These are phyloP conservation scores for Pelecanoides urinatrix DNA, from an alignment of 2,113 vertebrate genomes.

Conservation along the genomic window DNA sequence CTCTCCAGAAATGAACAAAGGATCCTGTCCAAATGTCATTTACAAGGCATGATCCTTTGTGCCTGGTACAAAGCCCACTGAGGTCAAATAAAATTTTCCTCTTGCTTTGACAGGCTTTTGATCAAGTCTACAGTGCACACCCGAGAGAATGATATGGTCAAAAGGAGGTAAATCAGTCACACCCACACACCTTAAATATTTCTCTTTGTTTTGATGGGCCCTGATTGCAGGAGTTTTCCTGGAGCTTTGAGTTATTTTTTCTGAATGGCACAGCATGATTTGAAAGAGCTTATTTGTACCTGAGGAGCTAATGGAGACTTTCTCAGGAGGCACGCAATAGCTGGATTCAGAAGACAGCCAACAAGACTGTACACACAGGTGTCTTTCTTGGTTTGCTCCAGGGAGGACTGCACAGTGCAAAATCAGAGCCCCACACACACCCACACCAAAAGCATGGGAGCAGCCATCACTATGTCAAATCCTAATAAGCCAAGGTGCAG, in stretches of 20 bases:
- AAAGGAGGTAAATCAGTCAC: not conserved
- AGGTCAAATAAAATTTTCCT: conserved; percentile 26
- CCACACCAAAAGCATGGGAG: not conserved
- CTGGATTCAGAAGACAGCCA: not conserved
- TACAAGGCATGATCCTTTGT: conserved; percentile 9
- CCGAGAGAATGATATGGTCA: not conserved
- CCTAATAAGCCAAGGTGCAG: not conserved
- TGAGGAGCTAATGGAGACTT: not conserved
- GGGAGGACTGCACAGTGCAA: not conserved
- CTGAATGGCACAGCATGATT: not conserved
- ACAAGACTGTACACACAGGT: not conserved
- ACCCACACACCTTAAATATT: not conserved
- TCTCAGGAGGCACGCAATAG: not conserved
- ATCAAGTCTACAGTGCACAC: not conserved
- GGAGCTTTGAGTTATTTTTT: not conserved
- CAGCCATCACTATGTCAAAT: not conserved
- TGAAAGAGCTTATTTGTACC: not conserved
- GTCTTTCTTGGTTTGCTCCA: not conserved
- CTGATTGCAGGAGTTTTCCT: not conserved
- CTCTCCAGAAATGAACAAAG: conserved; percentile 45
- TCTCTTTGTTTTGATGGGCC: not conserved
- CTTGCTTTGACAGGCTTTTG: conserved; percentile 5
- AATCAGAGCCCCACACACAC: not conserved
- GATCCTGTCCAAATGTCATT: conserved; percentile 26
- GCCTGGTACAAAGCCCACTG: not conserved